Evolutionary conservation across 2,888 invertebrate genomes (phyloP), one percentile per base, ranked within the genome.

Genomic region (Stramonita haemastoma): DNA sequence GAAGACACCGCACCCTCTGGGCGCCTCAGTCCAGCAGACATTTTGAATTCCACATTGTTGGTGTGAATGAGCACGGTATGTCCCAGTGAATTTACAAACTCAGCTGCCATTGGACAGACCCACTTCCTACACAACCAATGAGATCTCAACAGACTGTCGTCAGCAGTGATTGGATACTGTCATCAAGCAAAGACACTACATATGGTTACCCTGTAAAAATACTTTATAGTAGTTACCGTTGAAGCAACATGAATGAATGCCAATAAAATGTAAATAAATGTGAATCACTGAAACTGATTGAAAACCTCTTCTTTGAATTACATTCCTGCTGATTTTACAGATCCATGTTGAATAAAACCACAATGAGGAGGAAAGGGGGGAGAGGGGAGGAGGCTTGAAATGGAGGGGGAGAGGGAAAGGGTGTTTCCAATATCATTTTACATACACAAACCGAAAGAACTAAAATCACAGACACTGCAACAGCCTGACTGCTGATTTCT

Each of bases 81-180:
- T 46, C 22, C 81, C 46, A 83, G 46, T 29, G 29, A 46, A 36
- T n/a, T 66, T 22, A 83, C 46, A 46, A 22, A 32, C 29, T 88
- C 88, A 88, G 88, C 88, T 88, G 88, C 88, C 88, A 84, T 60
- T 88, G 88, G 88, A 88, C 83, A 81, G 70, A 88, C 60, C 66
- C 32, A 46, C 34, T 88, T 60, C 32, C 60, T 32, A 46, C 88
- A 66, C 29, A 88, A 88, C 36, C 88, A n/a, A 36, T 88, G 79
- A 79, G 46, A 83, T 22, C 66, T 79, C 29, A 22, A 73, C 46
- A 83, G 83, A 66, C 57, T 36, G 73, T 34, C n/a, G 81, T 57
- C 36, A 83, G 83, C 88, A 66, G 79, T 57, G 6, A 79, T 77
- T 79, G 29, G 87, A 26, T 57, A 17, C 57, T 56, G 32, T 22